phyloP scores from a whole-genome alignment of 2,113 vertebrate genomes.

The Scolopax mira region DNA sequence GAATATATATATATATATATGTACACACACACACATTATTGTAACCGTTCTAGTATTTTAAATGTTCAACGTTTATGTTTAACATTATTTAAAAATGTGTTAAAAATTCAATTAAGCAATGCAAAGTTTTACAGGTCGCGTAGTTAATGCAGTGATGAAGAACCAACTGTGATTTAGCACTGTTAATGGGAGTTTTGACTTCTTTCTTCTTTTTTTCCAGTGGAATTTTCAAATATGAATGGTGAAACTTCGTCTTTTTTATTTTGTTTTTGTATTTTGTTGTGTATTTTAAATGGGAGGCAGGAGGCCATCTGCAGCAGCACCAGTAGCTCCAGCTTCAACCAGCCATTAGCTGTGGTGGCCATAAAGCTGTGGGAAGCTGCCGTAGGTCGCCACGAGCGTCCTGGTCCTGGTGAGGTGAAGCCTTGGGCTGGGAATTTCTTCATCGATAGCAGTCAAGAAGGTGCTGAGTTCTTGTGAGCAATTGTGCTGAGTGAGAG shows the following conservation, averaged over 20 bases:
- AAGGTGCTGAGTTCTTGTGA: neutral
- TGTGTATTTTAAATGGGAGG: neutral
- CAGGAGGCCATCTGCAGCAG: neutral
- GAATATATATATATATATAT: neutral
- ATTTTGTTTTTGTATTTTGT: neutral
- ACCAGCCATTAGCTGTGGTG: neutral
- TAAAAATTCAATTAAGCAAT: neutral
- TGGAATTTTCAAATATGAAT: neutral
- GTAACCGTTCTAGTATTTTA: neutral
- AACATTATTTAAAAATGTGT: too few relatives aligned
- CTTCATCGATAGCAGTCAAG: neutral
- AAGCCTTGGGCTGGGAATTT: neutral
- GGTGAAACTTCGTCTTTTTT: neutral
- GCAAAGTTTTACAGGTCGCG: neutral
- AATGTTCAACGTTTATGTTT: neutral
- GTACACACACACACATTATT: neutral
- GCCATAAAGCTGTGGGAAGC: neutral
- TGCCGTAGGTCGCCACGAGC: neutral
- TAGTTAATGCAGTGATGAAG: neutral
- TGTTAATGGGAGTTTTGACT: neutral
- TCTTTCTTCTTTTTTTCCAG: neutral
- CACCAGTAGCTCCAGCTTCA: neutral
- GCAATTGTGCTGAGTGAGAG: neutral
- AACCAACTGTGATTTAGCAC: neutral
- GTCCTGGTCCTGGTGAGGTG: neutral